These are phyloP conservation scores for Melieria omissa DNA, from an alignment of 2,888 invertebrate species.

Conservation along the genomic window DNA sequence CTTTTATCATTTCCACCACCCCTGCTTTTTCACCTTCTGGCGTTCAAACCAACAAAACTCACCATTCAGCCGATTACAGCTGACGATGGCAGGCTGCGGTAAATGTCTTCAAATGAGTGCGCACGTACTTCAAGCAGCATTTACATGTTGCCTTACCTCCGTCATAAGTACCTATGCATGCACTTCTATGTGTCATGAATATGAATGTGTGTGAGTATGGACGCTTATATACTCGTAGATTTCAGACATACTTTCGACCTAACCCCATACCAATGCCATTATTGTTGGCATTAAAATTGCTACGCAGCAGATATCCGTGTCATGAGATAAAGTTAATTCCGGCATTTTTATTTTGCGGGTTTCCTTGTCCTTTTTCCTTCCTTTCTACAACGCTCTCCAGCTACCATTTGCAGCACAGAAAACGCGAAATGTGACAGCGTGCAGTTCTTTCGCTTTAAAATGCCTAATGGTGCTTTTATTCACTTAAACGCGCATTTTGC, in stretches of 20 bases:
- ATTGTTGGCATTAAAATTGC: slow-evolving; percentile 15
- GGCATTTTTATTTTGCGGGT: slow-evolving; percentile 31
- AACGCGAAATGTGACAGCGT: slow-evolving; percentile 2
- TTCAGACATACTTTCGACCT: slow-evolving; percentile 10
- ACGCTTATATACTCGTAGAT: slow-evolving; percentile 18
- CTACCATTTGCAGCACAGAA: too few relatives aligned
- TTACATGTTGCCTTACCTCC: background rate
- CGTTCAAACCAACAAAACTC: background rate
- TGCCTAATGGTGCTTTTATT: slow-evolving; percentile 64
- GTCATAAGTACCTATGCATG: too few relatives aligned
- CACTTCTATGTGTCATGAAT: slow-evolving; percentile 9
- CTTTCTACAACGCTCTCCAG: too few relatives aligned
- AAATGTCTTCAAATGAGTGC: slow-evolving; percentile 47
- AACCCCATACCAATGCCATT: slow-evolving; percentile 12
- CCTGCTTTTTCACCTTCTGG: slow-evolving; percentile 1
- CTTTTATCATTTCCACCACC: slow-evolving; percentile 6
- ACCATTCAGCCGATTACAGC: background rate
- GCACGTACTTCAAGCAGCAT: slow-evolving; percentile 34
- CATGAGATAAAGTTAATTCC: slow-evolving; percentile 41
- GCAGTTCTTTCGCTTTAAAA: slow-evolving; percentile 53
- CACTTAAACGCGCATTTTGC: slow-evolving; percentile 63
- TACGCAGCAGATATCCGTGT: slow-evolving; percentile 40
- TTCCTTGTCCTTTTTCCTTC: slow-evolving; percentile 30
- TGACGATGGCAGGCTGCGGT: slow-evolving; percentile 46
- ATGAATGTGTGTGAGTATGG: background rate